Evolutionary conservation across 2,888 invertebrate species (phyloP).

Genomic region (Caenorhabditis sp.): DNA sequence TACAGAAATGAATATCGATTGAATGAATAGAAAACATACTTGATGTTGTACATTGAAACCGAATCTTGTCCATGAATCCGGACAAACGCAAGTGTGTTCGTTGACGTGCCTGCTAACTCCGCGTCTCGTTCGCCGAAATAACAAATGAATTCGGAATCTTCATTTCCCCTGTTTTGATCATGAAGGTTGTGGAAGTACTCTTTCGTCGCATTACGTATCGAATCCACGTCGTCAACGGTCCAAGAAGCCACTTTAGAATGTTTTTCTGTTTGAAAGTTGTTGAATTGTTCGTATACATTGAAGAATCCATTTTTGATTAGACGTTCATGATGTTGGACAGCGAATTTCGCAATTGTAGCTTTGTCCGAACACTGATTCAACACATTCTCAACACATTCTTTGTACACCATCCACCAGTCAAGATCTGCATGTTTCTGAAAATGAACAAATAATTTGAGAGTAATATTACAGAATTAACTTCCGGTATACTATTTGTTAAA

Average conservation of each 20-base stretch:
- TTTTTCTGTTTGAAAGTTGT: constrained; percentile 14
- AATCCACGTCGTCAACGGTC: constrained; percentile 21
- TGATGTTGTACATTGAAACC: constrained; percentile 21
- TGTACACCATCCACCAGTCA: constrained; percentile 21
- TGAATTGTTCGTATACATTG: constrained; percentile 24
- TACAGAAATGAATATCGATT: constrained; percentile 23
- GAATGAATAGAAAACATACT: constrained; percentile 34
- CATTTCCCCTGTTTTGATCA: constrained; percentile 20
- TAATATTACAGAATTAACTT: constrained; percentile 19
- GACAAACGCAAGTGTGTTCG: constrained; percentile 22
- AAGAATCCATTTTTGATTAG: constrained; percentile 25
- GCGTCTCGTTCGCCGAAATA: constrained; percentile 18
- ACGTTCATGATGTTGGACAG: constrained; percentile 27
- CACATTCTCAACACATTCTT: constrained; percentile 22
- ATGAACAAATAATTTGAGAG: constrained; percentile 17
- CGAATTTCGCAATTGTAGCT: constrained; percentile 19
- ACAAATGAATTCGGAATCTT: constrained; percentile 27
- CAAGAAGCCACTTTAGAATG: constrained; percentile 29
- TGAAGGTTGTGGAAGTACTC: constrained; percentile 27
- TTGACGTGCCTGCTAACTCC: constrained; percentile 16
- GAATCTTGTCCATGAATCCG: constrained; percentile 28
- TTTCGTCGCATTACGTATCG: constrained; percentile 21
- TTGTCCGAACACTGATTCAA: constrained; percentile 16
- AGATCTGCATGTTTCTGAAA: constrained; percentile 34
- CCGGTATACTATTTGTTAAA: constrained; percentile 4